phyloP scores from a whole-genome alignment of 2,888 invertebrate genomes.

The Cephus nigrinus region DNA sequence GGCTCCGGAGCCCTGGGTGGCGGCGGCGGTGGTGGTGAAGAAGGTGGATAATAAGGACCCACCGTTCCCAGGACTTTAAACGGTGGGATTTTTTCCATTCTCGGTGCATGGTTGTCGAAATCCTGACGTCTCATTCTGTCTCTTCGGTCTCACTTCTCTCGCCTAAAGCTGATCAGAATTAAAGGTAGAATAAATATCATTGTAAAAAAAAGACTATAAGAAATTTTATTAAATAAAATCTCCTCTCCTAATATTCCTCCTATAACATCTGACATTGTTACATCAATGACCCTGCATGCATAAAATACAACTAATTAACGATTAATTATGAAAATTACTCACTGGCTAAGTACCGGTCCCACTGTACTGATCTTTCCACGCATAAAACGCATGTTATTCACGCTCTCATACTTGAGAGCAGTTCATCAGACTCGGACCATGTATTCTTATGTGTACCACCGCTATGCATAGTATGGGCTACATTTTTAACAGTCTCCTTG shows the following conservation, averaged over 20 bases:
- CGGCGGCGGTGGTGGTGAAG: conserved; percentile 54
- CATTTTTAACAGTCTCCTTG: conserved; percentile 29
- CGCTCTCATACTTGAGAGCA: conserved; percentile 51
- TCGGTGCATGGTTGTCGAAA: conserved; percentile 25
- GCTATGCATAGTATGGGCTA: conserved; percentile 28
- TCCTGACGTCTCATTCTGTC: conserved; percentile 28
- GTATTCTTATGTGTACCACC: conserved; percentile 19
- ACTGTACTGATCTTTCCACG: conserved; percentile 32
- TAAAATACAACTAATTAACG: neutral
- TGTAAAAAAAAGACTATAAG: neutral
- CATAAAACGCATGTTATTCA: conserved; percentile 44
- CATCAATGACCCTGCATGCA: neutral
- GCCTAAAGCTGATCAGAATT: neutral
- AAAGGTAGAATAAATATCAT: neutral
- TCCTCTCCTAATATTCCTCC: neutral
- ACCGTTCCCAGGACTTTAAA: conserved; percentile 50
- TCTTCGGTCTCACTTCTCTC: neutral
- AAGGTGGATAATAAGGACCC: conserved; percentile 15
- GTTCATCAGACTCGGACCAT: conserved; percentile 25
- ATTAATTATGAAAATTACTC: conserved; percentile 34
- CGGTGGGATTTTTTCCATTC: conserved; percentile 37
- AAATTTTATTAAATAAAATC: neutral
- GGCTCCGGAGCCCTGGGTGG: conserved; percentile 61
- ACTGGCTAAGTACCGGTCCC: conserved; percentile 35
- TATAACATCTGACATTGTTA: neutral